phyloP scores from a whole-genome alignment of 2,888 invertebrate genomes.

The Gasteruption jaculator region DNA sequence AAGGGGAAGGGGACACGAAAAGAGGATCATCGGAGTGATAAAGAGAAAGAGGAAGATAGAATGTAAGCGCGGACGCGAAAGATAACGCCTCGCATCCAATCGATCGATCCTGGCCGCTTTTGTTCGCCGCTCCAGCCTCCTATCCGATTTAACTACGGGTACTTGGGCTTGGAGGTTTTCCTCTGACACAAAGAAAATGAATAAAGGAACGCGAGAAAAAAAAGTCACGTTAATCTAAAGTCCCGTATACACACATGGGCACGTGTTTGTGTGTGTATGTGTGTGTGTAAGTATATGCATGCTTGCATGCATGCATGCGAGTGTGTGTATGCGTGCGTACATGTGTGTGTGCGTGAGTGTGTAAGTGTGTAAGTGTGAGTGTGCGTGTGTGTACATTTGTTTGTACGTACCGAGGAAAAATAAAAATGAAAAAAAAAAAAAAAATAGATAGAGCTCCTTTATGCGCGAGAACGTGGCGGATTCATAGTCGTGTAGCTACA shows the following conservation, averaged over 20 bases:
- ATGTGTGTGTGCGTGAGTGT: too few relatives aligned
- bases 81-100: conserved; percentile 44
- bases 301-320: neutral
- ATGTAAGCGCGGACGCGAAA: conserved; percentile 42
- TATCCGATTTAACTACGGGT: conserved; percentile 43
- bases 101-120: conserved; percentile 44
- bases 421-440: too few relatives aligned
- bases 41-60: conserved; percentile 32
- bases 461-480: too few relatives aligned
- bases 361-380: too few relatives aligned
- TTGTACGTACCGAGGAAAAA: too few relatives aligned
- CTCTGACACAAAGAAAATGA: neutral
- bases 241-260: too few relatives aligned
- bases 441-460: too few relatives aligned
- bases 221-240: too few relatives aligned
- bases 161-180: conserved; percentile 19
- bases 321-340: conserved; percentile 6
- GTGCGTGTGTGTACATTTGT: too few relatives aligned
- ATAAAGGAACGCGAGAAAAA: conserved; percentile 14
- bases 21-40: conserved; percentile 22
- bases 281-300: neutral
- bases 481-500: too few relatives aligned
- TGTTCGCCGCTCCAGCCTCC: conserved; percentile 35
- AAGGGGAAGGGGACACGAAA: conserved; percentile 12
- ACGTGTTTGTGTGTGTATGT: conserved; percentile 23